These are phyloP conservation scores for Elysia chlorotica DNA, from an alignment of 1,140 invertebrate genomes.

Conservation along the genomic window DNA sequence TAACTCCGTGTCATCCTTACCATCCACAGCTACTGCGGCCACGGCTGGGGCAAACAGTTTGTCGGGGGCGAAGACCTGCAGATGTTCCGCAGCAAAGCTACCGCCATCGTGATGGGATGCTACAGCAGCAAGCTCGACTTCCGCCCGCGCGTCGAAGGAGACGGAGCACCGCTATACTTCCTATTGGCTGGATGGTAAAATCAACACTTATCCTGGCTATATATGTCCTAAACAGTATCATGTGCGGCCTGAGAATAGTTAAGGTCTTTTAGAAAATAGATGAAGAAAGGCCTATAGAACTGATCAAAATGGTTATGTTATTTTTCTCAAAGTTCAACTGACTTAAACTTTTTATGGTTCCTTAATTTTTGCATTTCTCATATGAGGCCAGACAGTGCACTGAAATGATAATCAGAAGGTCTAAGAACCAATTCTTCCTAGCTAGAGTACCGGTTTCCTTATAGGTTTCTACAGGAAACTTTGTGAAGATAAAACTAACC, in stretches of 20 bases:
- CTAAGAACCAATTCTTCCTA: no score
- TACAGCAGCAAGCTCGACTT: not conserved
- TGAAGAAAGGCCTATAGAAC: not conserved
- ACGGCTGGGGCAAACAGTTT: slow-evolving; percentile 20
- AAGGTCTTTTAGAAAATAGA: not conserved
- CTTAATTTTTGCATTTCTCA: no score
- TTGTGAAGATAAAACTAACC: no score
- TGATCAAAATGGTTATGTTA: not conserved
- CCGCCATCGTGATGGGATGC: slow-evolving; percentile 18
- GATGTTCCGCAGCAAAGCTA: slow-evolving; percentile 12
- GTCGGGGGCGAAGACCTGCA: slow-evolving; percentile 17
- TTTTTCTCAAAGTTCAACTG: not conserved
- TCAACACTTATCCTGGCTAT: not conserved
- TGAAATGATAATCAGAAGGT: no score
- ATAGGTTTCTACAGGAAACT: no score
- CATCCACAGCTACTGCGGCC: slow-evolving; percentile 10
- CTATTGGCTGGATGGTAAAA: slow-evolving; percentile 20
- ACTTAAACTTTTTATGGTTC: not conserved
- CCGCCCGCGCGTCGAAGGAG: not conserved
- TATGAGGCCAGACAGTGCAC: no score
- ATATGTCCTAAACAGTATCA: not conserved
- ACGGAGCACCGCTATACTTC: slow-evolving; percentile 18
- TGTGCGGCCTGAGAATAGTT: not conserved
- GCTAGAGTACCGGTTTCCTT: no score
- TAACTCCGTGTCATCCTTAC: not conserved